Conservation (phyloP, 1,140 invertebrate genomes). For the Phenacoccus solenopsis region DNA sequence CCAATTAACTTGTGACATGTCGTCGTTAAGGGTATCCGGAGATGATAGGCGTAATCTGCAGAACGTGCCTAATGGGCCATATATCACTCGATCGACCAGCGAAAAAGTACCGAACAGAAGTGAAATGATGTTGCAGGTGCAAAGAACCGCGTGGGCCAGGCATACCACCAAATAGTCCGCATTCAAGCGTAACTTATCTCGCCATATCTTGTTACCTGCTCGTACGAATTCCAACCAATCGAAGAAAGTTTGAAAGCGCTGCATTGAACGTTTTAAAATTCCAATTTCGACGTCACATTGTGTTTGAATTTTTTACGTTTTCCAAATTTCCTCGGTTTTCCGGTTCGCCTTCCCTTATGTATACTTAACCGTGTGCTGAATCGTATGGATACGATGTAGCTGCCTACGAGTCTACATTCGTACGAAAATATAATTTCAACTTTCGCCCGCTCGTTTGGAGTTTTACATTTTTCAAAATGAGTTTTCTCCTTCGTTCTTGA, state of each 20-base stretch:
- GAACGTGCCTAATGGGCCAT: conserved; percentile 31
- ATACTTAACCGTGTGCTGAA: too few relatives aligned
- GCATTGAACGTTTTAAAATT: neutral
- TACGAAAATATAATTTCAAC: too few relatives aligned
- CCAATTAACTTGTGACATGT: conserved; percentile 24
- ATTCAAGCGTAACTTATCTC: neutral
- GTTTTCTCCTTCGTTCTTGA: too few relatives aligned
- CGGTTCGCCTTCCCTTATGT: too few relatives aligned
- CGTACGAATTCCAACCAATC: neutral
- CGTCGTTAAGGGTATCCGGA: conserved; percentile 19
- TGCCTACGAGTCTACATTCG: too few relatives aligned
- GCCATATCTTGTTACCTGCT: neutral
- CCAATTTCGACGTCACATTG: neutral
- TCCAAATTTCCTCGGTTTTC: neutral
- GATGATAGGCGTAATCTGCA: conserved; percentile 4
- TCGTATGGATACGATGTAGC: too few relatives aligned
- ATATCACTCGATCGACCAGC: conserved; percentile 67
- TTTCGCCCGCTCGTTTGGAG: too few relatives aligned
- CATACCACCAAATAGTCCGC: conserved; percentile 62
- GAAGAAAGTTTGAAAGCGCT: neutral
- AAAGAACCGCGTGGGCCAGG: conserved; percentile 63
- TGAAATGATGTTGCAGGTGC: conserved; percentile 68
- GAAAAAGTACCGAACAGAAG: conserved; percentile 69
- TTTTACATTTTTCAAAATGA: too few relatives aligned
- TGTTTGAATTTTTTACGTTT: neutral